Evolutionary conservation across 2,797 vertebrate species (phyloP).

Genomic region (Channa striata): DNA sequence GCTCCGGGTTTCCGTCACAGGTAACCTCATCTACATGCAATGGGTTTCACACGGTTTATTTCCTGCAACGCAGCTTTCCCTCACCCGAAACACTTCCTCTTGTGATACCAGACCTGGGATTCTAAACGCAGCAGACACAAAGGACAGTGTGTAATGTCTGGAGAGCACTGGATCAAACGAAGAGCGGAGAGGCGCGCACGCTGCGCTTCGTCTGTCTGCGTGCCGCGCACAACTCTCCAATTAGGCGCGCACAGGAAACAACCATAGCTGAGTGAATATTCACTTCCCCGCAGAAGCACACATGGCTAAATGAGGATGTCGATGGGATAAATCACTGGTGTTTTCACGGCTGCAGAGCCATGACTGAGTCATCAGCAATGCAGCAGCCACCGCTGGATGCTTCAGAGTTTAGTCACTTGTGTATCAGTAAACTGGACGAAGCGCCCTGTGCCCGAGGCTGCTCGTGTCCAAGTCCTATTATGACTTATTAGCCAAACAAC

Average conservation of each 20-base stretch:
- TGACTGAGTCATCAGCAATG: neutral
- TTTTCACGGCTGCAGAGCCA: neutral
- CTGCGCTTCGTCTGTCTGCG: neutral
- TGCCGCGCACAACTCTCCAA: neutral
- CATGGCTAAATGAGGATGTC: neutral
- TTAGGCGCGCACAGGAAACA: neutral
- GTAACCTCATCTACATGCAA: neutral
- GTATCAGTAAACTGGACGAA: neutral
- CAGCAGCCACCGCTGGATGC: neutral
- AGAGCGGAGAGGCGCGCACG: neutral
- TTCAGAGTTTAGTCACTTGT: neutral
- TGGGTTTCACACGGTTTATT: neutral
- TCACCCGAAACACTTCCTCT: too few species aligned
- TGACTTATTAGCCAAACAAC: too few species aligned
- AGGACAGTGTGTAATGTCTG: neutral
- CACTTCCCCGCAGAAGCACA: neutral
- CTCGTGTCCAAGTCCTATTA: neutral
- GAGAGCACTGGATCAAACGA: neutral
- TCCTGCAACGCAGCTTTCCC: neutral
- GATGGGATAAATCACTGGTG: too few species aligned
- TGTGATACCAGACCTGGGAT: neutral
- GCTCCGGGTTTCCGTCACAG: neutral
- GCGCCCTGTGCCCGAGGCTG: too few species aligned
- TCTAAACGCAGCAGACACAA: neutral
- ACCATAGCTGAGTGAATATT: neutral